Conservation (phyloP, 1,140 invertebrate genomes). For the Amphibalanus amphitrite region DNA sequence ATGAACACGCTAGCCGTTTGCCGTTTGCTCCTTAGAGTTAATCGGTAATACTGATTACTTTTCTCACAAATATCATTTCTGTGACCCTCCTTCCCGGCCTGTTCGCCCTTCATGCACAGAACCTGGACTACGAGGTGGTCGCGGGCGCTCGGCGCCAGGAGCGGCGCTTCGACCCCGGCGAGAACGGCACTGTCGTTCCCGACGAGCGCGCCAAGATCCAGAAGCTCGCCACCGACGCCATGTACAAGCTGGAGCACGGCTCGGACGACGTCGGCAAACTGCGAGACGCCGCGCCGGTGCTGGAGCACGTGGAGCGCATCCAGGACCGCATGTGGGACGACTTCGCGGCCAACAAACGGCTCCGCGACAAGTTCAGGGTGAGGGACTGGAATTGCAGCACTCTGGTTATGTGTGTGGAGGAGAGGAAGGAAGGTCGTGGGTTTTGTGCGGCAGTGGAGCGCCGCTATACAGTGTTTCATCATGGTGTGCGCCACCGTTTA, state of each 20-base stretch:
- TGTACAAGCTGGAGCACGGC: conserved; percentile 88
- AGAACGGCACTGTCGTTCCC: conserved; percentile 83
- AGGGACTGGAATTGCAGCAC: too few species aligned
- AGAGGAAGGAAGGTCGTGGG: too few species aligned
- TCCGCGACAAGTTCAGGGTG: not conserved
- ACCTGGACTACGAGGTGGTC: conserved; percentile 91
- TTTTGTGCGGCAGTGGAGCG: too few species aligned
- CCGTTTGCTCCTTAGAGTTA: too few species aligned
- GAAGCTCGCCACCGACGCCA: conserved; percentile 78
- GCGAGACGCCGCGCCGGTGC: conserved; percentile 44
- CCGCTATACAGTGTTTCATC: too few species aligned
- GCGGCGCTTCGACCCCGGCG: conserved; percentile 89
- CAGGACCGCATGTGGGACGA: conserved; percentile 36
- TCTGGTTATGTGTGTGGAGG: too few species aligned
- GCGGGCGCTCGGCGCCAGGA: conserved; percentile 90
- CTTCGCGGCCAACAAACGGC: not conserved
- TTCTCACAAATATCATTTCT: too few species aligned
- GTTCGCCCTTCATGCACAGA: conserved; percentile 30
- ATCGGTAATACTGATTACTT: too few species aligned
- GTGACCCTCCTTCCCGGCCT: not conserved
- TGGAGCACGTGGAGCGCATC: conserved; percentile 53
- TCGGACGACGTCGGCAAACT: conserved; percentile 55
- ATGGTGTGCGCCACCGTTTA: too few species aligned
- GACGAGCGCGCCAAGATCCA: conserved; percentile 75
- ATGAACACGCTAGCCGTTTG: too few species aligned